Evolutionary conservation across 2,113 vertebrate species (phyloP).

Genomic region (Pluvianellus socialis): DNA sequence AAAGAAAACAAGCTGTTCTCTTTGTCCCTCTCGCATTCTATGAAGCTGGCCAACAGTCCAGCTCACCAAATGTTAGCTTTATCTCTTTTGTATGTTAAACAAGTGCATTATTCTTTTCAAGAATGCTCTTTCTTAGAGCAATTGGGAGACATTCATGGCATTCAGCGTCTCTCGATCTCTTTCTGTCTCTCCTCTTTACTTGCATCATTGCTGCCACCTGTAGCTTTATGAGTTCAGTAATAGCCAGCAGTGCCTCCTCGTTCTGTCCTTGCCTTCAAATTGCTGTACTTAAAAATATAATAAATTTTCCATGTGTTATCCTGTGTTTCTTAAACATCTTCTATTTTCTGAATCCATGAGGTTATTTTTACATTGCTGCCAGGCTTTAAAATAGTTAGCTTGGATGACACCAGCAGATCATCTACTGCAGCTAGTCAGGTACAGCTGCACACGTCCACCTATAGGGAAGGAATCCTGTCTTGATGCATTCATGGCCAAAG

Average conservation of each 20-base stretch:
- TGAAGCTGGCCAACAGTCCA: background rate
- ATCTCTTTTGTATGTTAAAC: background rate
- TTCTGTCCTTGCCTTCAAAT: background rate
- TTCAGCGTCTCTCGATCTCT: background rate
- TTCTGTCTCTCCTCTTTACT: background rate
- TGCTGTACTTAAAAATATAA: background rate
- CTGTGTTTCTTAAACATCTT: background rate
- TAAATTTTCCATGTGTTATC: background rate
- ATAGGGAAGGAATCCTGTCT: background rate
- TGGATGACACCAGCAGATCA: background rate
- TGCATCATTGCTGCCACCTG: background rate
- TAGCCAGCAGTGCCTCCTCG: background rate
- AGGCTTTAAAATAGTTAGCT: background rate
- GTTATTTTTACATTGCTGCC: background rate
- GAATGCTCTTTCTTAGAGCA: background rate
- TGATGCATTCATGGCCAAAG: background rate
- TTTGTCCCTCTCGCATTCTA: background rate
- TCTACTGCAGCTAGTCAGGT: background rate
- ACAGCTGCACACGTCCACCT: background rate
- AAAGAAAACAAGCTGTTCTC: background rate
- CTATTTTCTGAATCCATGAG: background rate
- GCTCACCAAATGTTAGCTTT: background rate
- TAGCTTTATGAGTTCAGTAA: background rate
- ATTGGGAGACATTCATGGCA: background rate
- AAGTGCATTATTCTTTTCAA: background rate